Evolutionary conservation across 2,888 invertebrate species (phyloP).

Genomic region (Drosophila leonis): DNA sequence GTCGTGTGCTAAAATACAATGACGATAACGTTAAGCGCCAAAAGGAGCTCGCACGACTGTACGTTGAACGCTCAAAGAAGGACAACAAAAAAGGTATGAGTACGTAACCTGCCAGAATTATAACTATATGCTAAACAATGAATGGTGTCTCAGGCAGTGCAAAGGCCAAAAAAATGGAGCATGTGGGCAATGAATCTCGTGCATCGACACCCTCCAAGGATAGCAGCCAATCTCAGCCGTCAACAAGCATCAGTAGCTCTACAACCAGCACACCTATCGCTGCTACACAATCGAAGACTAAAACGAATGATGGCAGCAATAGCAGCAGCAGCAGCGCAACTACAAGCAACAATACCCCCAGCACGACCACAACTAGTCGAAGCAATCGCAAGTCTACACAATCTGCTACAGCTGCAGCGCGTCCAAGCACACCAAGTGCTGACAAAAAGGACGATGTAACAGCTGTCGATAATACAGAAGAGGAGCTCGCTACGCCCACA

Average conservation of each 20-base stretch:
- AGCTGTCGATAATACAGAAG: constrained; percentile 60
- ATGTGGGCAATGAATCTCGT: constrained; percentile 86
- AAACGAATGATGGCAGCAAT: constrained; percentile 58
- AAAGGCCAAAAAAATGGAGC: constrained; percentile 84
- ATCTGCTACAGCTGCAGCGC: constrained; percentile 36
- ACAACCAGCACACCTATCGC: constrained; percentile 52
- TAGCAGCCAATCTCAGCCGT: constrained; percentile 63
- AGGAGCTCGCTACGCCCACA: constrained; percentile 50
- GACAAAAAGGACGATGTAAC: constrained; percentile 70
- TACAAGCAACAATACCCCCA: constrained; percentile 34
- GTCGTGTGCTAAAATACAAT: constrained; percentile 94
- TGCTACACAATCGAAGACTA: constrained; percentile 41
- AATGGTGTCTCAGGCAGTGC: constrained; percentile 74
- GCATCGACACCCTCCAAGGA: constrained; percentile 89
- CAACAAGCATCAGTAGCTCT: constrained; percentile 28
- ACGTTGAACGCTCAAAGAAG: constrained; percentile 66
- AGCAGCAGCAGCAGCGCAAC: constrained; percentile 39
- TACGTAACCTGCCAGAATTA: neutral
- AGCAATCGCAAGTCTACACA: constrained; percentile 62
- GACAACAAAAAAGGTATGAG: constrained; percentile 87
- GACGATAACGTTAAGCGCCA: constrained; percentile 95
- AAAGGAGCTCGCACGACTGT: constrained; percentile 90
- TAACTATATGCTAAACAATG: constrained; percentile 37
- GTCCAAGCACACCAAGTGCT: constrained; percentile 55
- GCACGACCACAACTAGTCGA: constrained; percentile 52